Base-by-base conservation (phyloP, 2,797 vertebrate species). In the Xyrichtys novacula region DNA sequence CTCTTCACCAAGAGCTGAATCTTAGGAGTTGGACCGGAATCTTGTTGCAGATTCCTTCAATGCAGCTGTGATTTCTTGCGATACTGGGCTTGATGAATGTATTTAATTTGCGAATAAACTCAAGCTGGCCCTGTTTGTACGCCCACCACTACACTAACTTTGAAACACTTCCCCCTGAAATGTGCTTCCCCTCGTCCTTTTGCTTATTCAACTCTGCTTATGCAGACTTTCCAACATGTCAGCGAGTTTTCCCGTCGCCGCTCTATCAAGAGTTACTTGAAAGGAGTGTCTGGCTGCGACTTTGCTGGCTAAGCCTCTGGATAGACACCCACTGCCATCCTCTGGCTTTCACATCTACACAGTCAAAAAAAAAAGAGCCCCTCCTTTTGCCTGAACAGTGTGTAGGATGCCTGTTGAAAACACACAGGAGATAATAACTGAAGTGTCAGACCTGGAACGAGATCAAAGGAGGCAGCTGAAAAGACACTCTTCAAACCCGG, bases 401-500 rank as follows among this genome's bases (percentile, higher is more conserved):
- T 64, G 84, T 65, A 57, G 80, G 85, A 79, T 85, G 84, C 46
- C 23, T 32, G 52, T 20, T 61, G 72, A 74, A 82, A 82, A 80
- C 65, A 70, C 54, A 47, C 64, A 72, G 39, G 55, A 85, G 78
- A 80, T 85, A 77, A 87, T 81, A 77, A 76, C 40, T 65, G 66
- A 67, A 16, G 25, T 53, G 72, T 85, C 86, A 85, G 78, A 87
- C 81, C 83, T 82, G 85, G 48, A 78, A 65, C 2, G 28, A 49
- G 84, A 89, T 90, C 80, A 89, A 90, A 89, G 87, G 70, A 15
- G 32, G 39, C 25, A 26, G 53, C 69, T 65, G 78, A 85, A 77
- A 65, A 48, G 66, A 58, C 82, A 57, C 34, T 31, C 55, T 49
- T 53, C 68, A 43, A 50, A 23, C 40, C 43, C 32, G 48, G 57